Evolutionary conservation across 2,888 invertebrate species (phyloP), one percentile per base, ranked within the genome.

Genomic region (Poecilobothrus nobilitatus): DNA sequence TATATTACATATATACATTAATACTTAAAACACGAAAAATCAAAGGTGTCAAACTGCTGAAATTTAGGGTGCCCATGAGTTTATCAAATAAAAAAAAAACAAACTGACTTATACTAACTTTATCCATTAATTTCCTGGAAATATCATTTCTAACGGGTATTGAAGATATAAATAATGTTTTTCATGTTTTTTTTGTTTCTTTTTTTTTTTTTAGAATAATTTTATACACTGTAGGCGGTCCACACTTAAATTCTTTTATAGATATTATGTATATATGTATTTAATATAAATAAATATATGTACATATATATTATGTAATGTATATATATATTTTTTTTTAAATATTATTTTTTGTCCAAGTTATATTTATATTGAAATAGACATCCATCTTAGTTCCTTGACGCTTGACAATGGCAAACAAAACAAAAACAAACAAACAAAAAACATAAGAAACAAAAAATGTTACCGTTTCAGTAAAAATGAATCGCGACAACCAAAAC

Each of bases 1-100:
- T 27, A 27, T 2, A 27, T n/a, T 27, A 27, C 27, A 27, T 27
- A 27, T 27, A 27, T 27, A 27, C 27, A 27, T 27, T 4, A 27
- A 27, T 5, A 27, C 27, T 27, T 27, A 27, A 27, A 27, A 27
- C 53, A 53, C 53, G n/a, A 53, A 27, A 27, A 27, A 53, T 53
- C n/a, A 15, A 18, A 53, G 53, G 53, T 53, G 53, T 53, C 53
- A 53, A 53, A 53, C 53, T 53, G 53, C 7, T 53, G 53, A 53
- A 53, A 53, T 53, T 53, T 53, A 53, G 53, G 53, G 53, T 53
- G 53, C 53, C 53, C 53, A 53, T 53, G 53, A 53, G 53, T 53
- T 53, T 53, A 53, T 53, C 53, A 53, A 53, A 53, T 12, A 12
- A 10, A 10, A 10, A 53, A 53, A 12, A 10, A 10, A 7, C 12